Percentiles rank a stretch among this genome's conserved stretches.
Conservation (phyloP, 2,113 vertebrate genomes). For the Tichodroma muraria region DNA sequence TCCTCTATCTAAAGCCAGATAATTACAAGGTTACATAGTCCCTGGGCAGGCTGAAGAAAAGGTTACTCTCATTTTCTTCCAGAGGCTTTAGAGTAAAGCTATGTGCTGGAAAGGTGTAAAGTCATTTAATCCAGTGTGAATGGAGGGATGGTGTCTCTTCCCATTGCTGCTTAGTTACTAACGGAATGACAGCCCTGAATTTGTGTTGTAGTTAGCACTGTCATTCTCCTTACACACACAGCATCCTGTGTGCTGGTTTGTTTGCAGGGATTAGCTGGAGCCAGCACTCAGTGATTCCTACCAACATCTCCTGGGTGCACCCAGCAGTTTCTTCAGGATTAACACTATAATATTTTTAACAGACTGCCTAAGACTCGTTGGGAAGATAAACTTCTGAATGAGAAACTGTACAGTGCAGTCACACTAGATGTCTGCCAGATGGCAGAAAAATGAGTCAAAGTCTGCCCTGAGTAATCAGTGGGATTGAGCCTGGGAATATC, state of each 20-base stretch:
- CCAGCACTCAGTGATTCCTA: not conserved
- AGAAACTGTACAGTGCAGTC: not conserved
- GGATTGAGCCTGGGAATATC: not conserved
- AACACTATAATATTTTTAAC: not conserved
- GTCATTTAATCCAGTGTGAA: not conserved
- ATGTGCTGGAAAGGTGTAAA: slow-evolving; percentile 34
- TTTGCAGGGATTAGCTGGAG: not conserved
- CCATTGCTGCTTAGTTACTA: not conserved
- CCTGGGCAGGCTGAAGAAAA: slow-evolving; percentile 67
- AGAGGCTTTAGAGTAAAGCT: slow-evolving; percentile 30
- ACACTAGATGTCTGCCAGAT: not conserved
- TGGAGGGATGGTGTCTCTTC: not conserved
- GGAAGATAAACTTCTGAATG: not conserved
- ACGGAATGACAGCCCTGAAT: not conserved
- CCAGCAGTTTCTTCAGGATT: not conserved
- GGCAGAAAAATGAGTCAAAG: not conserved
- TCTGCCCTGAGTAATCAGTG: not conserved
- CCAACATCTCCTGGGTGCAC: not conserved
- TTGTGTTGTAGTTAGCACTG: not conserved
- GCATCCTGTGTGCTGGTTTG: not conserved
- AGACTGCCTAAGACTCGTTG: not conserved
- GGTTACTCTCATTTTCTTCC: slow-evolving; percentile 67
- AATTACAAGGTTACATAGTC: slow-evolving; percentile 73
- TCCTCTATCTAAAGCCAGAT: slow-evolving; percentile 66
- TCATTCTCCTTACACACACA: not conserved